Conservation (phyloP, 2,113 vertebrate species). For the Nothocercus julius region DNA sequence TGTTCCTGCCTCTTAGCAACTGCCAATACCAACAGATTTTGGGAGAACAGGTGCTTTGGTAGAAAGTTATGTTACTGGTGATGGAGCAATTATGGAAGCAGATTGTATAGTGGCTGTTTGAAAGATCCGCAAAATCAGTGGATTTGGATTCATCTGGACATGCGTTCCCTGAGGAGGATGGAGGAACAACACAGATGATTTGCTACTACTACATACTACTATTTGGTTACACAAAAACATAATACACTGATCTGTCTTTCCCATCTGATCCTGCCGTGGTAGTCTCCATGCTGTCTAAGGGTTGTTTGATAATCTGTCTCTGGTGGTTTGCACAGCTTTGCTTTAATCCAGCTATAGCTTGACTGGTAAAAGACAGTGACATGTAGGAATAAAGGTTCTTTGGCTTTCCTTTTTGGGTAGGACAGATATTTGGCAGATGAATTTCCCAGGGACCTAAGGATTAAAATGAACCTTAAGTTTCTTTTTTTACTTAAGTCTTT, state of each 20-base stretch:
- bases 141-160: slow-evolving; percentile 1
- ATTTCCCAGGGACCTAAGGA: slow-evolving; percentile 29
- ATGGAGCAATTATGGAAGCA: not conserved
- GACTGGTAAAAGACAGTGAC: slow-evolving; percentile 70
- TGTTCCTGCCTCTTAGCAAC: not conserved
- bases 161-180: not conserved
- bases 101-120: not conserved
- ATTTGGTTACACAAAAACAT: slow-evolving; percentile 16
- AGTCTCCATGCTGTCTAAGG: slow-evolving; percentile 73
- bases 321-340: slow-evolving; percentile 57
- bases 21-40: fast-evolving
- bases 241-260: slow-evolving; percentile 49
- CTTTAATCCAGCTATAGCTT: slow-evolving; percentile 67
- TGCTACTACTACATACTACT: slow-evolving; percentile 54
- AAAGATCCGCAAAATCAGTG: slow-evolving; percentile 1
- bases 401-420: slow-evolving; percentile 46
- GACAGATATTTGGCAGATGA: slow-evolving; percentile 70
- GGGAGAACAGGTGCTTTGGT: not conserved
- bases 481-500: slow-evolving; percentile 29
- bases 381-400: slow-evolving; percentile 54
- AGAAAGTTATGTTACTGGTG: not conserved
- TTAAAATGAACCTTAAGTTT: slow-evolving; percentile 48
- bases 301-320: slow-evolving; percentile 68
- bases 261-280: slow-evolving; percentile 67
- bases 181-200: slow-evolving; percentile 51